Evolutionary conservation across 2,797 vertebrate species (phyloP).

Genomic region (Squalus acanthias): DNA sequence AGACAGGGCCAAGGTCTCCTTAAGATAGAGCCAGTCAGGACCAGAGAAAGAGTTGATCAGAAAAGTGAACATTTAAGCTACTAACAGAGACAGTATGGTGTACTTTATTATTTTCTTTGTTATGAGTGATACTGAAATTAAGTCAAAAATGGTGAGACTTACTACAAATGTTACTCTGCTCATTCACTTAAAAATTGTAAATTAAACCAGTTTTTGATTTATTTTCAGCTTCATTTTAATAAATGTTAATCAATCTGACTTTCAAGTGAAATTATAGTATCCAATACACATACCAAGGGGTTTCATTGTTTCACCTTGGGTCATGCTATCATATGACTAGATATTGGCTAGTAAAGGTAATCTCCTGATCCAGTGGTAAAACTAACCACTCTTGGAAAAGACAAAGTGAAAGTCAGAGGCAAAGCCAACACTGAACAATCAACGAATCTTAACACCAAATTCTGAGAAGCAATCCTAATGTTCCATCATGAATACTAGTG

Average conservation of each 20-base stretch:
- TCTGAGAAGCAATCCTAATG: background rate
- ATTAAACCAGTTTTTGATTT: background rate
- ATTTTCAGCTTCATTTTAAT: background rate
- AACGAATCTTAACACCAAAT: background rate
- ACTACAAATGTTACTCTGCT: background rate
- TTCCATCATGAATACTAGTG: background rate
- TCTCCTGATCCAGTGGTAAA: background rate
- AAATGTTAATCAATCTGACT: background rate
- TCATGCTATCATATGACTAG: background rate
- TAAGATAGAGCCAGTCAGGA: background rate
- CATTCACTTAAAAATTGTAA: background rate
- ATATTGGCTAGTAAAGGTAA: background rate
- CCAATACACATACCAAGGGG: background rate
- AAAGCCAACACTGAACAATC: background rate
- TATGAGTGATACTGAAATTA: background rate
- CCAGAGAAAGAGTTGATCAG: background rate
- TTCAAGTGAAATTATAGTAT: background rate
- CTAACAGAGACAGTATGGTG: background rate
- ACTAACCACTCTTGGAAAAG: background rate
- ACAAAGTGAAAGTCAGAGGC: background rate
- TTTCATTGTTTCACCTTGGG: background rate
- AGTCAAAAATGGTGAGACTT: background rate
- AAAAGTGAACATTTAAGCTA: slow-evolving; percentile 1
- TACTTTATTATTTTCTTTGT: background rate
- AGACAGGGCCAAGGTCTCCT: background rate